Evolutionary conservation across 2,888 invertebrate genomes (phyloP), one percentile per base, ranked within the genome.

Genomic region (Tenthredo amoena): DNA sequence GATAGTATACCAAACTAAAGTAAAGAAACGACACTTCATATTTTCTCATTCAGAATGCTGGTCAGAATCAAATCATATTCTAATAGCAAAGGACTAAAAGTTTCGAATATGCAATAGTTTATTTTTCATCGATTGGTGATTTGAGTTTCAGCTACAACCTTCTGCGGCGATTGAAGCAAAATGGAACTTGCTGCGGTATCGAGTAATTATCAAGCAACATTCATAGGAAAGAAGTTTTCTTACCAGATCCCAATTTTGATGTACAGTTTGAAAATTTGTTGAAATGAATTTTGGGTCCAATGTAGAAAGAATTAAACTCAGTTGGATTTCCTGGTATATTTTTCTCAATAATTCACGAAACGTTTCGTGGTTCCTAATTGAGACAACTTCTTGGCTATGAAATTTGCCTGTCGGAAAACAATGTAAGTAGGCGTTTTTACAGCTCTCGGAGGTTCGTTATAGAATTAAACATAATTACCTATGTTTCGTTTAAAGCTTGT

Each of bases 131-230:
- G 87, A 68, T 84, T 58, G 85, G 79, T 88, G 65, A 86, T 91
- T 92, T 91, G 85, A 91, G 90, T 93, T 93, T 92, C 92, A 93
- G 91, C 90, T 88, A 87, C 88, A 86, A 86, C 86, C 76, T 86
- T 86, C 86, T 34, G 65, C 87, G 74, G 86, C 68, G 68, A 83
- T 65, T 83, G 43, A 83, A 37, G 50, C 43, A 83, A 47, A 71
- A 83, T 71, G 83, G 83, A 83, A 71, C 43, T 47, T 71, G 71
- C 83, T 68, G 71, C 68, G 43, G 71, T 81, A 15, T 58, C 58
- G 68, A 83, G 47, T 68, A 83, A 83, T 50, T 68, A 37, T 34
- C 68, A 18, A n/a, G 68, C 68, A 71, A 47, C 7, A 9, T 83
- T 83, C 31, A 37, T 68, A 68, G 26, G 21, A 47, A 65, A 83